These are phyloP conservation scores for Apistogramma diplotaenia DNA, from an alignment of 2,113 vertebrate genomes.

Conservation along the genomic window DNA sequence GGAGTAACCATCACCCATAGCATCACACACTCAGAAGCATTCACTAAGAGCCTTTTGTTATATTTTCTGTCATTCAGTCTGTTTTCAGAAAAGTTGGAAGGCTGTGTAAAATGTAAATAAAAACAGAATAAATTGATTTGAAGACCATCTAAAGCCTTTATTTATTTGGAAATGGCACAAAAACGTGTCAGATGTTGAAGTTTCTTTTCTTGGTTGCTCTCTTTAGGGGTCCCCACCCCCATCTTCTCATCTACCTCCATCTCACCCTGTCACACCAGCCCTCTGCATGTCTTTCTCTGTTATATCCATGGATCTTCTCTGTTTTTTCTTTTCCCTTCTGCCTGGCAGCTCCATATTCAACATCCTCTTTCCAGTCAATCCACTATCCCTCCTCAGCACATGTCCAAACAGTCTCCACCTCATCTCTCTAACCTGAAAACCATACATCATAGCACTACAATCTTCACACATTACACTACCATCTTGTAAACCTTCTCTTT, in stretches of 20 bases:
- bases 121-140: not conserved
- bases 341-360: not conserved
- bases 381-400: not conserved
- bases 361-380: not conserved
- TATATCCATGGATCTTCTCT: not conserved
- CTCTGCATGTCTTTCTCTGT: not conserved
- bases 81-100: not conserved
- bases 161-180: not conserved
- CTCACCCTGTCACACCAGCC: not conserved
- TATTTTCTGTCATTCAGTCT: conserved; percentile 19
- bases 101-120: not conserved
- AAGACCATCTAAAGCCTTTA: not conserved
- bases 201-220: not conserved
- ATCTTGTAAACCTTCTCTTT: not conserved
- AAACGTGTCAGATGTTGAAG: not conserved
- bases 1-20: not conserved
- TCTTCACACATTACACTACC: not conserved
- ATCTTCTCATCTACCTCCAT: not conserved
- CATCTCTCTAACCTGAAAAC: not conserved
- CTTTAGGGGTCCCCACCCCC: not conserved
- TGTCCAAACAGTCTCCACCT: not conserved
- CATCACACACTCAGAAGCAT: not conserved
- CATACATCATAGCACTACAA: not conserved
- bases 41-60: conserved; percentile 20
- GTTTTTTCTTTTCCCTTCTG: not conserved